A percentile compares a stretch with the other conserved stretches of the same genome.
Conservation (phyloP, 2,113 vertebrate species). For the Heterochromis multidens region DNA sequence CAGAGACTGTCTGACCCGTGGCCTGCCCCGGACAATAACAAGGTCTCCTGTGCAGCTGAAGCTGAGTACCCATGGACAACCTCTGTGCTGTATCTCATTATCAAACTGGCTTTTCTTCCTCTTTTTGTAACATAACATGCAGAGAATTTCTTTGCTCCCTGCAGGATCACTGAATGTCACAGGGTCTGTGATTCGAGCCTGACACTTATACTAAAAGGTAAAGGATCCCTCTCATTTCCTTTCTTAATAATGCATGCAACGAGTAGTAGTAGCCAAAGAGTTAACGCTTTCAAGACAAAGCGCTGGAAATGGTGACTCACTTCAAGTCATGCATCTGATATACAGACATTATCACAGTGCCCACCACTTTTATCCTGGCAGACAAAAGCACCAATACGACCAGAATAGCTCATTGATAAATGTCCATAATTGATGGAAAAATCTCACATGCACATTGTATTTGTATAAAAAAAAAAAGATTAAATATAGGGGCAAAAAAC, state of each 20-base stretch:
- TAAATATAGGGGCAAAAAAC: slow-evolving; percentile 13
- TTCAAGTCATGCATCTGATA: slow-evolving; percentile 29
- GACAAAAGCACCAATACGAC: slow-evolving; percentile 17
- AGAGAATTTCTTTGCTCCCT: slow-evolving; percentile 28
- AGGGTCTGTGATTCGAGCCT: slow-evolving; percentile 3
- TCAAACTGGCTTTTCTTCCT: slow-evolving; percentile 50
- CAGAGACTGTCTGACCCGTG: slow-evolving; percentile 39
- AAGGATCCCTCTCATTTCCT: slow-evolving; percentile 14
- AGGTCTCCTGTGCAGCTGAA: slow-evolving; percentile 40
- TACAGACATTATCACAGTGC: slow-evolving; percentile 47
- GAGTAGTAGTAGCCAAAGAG: not conserved
- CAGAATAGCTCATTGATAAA: slow-evolving; percentile 42
- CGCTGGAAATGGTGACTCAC: slow-evolving; percentile 32
- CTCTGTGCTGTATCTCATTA: slow-evolving; percentile 62
- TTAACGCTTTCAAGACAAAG: slow-evolving; percentile 24
- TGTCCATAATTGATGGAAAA: slow-evolving; percentile 42
- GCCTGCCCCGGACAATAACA: slow-evolving; percentile 49
- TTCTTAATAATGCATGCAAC: slow-evolving; percentile 9
- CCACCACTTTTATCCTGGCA: slow-evolving; percentile 54
- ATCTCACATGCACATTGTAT: slow-evolving; percentile 21
- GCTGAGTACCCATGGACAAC: slow-evolving; percentile 3
- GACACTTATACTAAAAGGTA: not conserved
- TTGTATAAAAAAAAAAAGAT: slow-evolving; percentile 33
- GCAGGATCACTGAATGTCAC: slow-evolving; percentile 33
- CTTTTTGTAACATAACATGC: not conserved